Evolutionary conservation across 2,888 invertebrate genomes (phyloP).

Genomic region (Ichneumoninae sp.): DNA sequence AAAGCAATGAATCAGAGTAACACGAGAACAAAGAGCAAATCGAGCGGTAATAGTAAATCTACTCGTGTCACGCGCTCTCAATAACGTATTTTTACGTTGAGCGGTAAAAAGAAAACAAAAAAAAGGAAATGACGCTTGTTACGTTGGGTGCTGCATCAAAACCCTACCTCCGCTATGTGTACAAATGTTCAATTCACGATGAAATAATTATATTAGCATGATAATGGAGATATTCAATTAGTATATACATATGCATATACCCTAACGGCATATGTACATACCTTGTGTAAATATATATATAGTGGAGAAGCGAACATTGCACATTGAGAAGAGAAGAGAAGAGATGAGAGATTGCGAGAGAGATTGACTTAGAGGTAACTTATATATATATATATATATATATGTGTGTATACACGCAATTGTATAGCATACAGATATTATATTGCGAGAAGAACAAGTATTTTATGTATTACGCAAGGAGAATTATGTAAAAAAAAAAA

Average conservation of each 20-base stretch:
- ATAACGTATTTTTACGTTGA: constrained; percentile 52
- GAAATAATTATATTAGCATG: constrained; percentile 71
- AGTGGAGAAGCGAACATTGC: constrained; percentile 53
- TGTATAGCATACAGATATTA: constrained; percentile 28
- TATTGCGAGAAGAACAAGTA: constrained; percentile 13
- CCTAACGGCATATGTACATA: constrained; percentile 63
- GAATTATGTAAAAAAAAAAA: constrained; percentile 11
- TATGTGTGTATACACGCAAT: constrained; percentile 61
- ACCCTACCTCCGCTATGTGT: constrained; percentile 81
- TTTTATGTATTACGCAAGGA: constrained; percentile 11
- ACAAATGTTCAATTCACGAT: constrained; percentile 75
- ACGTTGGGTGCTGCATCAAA: constrained; percentile 78
- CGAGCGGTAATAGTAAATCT: constrained; percentile 39
- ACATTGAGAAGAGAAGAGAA: constrained; percentile 37
- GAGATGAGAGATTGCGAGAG: constrained; percentile 48
- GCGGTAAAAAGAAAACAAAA: constrained; percentile 25
- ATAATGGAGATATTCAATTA: constrained; percentile 40
- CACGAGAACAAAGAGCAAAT: constrained; percentile 70
- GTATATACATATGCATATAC: constrained; percentile 62
- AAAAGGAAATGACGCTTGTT: constrained; percentile 74
- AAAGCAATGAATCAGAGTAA: constrained; percentile 72
- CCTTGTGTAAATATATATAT: constrained; percentile 61
- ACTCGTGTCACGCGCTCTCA: constrained; percentile 39
- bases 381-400: constrained; percentile 43
- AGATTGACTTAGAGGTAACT: constrained; percentile 65